These are phyloP conservation scores for Empis livida DNA, from an alignment of 2,888 invertebrate species.

Conservation along the genomic window DNA sequence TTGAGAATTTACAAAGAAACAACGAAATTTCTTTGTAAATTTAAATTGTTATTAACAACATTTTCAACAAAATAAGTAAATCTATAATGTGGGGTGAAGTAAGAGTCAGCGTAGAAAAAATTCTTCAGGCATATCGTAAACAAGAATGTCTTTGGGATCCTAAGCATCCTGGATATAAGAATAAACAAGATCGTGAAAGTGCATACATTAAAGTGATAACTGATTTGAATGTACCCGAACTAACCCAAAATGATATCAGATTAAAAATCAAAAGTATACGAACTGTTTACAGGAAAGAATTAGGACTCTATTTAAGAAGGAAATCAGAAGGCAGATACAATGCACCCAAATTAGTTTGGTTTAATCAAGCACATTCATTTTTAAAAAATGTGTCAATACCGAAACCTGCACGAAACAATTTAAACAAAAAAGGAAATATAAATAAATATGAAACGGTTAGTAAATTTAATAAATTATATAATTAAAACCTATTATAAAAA, in stretches of 20 bases:
- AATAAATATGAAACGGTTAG: neutral
- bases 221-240: constrained; percentile 22
- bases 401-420: constrained; percentile 7
- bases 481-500: neutral
- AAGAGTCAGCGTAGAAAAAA: too few species aligned
- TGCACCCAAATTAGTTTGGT: constrained; percentile 26
- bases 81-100: too few species aligned
- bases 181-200: constrained; percentile 22
- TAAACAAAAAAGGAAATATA: neutral
- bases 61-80: too few species aligned
- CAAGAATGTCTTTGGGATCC: constrained; percentile 28
- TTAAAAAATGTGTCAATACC: constrained; percentile 22
- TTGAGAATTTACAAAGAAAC: too few species aligned
- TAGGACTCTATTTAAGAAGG: constrained; percentile 4
- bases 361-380: constrained; percentile 24
- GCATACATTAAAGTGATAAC: constrained; percentile 24
- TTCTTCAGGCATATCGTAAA: constrained; percentile 16
- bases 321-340: constrained; percentile 15
- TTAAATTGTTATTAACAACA: too few species aligned
- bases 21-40: too few species aligned
- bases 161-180: constrained; percentile 22
- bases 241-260: constrained; percentile 26
- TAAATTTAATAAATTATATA: neutral
- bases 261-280: constrained; percentile 33
- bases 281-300: constrained; percentile 30